phyloP scores from a whole-genome alignment of 2,888 invertebrate species.

The Cephus rjabovi region DNA sequence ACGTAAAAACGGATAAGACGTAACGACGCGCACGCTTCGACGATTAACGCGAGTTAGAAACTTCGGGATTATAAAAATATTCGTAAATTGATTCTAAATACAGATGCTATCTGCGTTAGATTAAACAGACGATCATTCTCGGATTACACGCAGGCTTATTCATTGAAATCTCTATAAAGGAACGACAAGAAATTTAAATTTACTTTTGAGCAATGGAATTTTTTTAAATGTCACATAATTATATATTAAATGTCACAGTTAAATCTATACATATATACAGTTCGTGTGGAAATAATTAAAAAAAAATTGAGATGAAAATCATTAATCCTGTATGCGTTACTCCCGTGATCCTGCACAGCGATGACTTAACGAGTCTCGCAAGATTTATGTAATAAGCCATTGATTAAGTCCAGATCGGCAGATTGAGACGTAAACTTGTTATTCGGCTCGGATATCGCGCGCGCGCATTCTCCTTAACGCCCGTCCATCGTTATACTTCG shows the following conservation, averaged over 20 bases:
- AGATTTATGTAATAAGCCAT: constrained; percentile 37
- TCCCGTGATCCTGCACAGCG: not conserved
- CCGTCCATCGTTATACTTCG: not conserved
- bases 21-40: not conserved
- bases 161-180: not conserved
- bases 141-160: not conserved
- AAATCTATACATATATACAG: not conserved
- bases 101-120: not conserved
- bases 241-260: not conserved
- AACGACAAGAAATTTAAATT: not conserved
- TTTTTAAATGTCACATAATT: not conserved
- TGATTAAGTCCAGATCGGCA: constrained; percentile 41
- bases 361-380: not conserved
- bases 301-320: not conserved
- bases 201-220: not conserved
- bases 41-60: not conserved
- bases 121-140: not conserved
- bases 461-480: not conserved
- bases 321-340: constrained; percentile 1
- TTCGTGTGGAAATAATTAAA: not conserved
- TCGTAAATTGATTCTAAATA: not conserved
- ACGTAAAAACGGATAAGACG: not conserved
- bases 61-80: not conserved
- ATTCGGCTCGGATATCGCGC: constrained; percentile 8
- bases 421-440: constrained; percentile 46